These are phyloP conservation scores for Chloropsis hardwickii DNA, from an alignment of 2,113 vertebrate species.

Conservation along the genomic window DNA sequence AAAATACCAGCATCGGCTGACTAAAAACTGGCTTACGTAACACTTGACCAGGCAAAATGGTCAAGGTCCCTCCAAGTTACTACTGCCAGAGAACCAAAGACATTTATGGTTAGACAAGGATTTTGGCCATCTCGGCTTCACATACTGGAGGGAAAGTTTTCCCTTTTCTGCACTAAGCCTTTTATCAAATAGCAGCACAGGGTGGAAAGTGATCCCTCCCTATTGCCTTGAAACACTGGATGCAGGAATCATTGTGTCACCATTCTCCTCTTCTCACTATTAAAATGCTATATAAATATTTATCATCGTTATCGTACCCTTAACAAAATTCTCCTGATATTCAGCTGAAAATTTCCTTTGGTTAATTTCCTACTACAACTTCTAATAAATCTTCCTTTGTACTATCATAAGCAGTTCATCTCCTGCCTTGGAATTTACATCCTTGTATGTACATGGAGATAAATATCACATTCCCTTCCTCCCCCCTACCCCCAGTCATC, in stretches of 20 bases:
- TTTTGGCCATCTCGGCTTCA: neutral
- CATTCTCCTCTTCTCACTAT: neutral
- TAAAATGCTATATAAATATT: neutral
- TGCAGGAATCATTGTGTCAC: neutral
- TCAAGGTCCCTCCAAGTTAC: neutral
- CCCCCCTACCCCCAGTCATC: neutral
- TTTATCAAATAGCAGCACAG: neutral
- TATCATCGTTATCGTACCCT: neutral
- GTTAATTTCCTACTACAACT: conserved; percentile 46
- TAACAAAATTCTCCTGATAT: conserved; percentile 33
- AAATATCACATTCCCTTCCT: neutral
- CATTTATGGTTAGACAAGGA: neutral
- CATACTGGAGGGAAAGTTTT: neutral
- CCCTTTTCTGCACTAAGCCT: neutral
- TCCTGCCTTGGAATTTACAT: conserved; percentile 43
- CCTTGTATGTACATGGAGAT: conserved; percentile 43
- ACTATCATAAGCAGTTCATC: conserved; percentile 38
- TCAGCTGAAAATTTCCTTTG: conserved; percentile 41
- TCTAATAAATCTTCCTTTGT: conserved; percentile 63
- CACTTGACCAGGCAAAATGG: neutral
- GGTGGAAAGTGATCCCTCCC: neutral
- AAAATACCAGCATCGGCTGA: neutral
- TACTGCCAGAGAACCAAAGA: neutral
- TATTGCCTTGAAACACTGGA: neutral
- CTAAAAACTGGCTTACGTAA: neutral